Conservation (phyloP, 1,140 invertebrate genomes). For the Asobara japonica region DNA sequence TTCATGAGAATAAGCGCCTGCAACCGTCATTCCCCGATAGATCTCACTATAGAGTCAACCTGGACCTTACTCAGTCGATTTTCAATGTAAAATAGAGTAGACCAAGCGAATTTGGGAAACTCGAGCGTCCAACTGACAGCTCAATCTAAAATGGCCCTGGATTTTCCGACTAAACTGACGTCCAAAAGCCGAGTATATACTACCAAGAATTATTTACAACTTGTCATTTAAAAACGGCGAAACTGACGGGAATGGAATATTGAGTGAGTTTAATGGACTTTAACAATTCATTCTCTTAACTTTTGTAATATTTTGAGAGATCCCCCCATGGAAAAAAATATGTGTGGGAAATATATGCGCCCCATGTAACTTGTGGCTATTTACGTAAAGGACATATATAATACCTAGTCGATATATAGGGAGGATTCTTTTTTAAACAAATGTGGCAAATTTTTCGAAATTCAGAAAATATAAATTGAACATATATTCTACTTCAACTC, state of each 20-base stretch:
- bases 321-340: too few relatives aligned
- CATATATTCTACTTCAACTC: too few relatives aligned
- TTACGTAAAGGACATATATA: too few relatives aligned
- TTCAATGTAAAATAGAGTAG: not conserved
- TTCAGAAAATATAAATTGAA: too few relatives aligned
- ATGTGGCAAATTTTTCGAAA: too few relatives aligned
- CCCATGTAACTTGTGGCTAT: too few relatives aligned
- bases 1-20: not conserved
- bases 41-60: not conserved
- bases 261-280: not conserved
- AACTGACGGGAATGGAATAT: not conserved
- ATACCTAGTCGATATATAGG: too few relatives aligned
- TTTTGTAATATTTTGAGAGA: not conserved
- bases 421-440: too few relatives aligned
- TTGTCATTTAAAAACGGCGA: not conserved
- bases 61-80: not conserved
- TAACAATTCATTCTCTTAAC: not conserved
- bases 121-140: not conserved
- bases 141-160: slow-evolving; percentile 1
- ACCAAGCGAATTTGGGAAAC: not conserved
- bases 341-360: too few relatives aligned
- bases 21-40: not conserved
- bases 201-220: not conserved
- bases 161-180: not conserved
- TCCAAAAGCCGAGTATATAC: not conserved